Evolutionary conservation across 2,797 vertebrate species (phyloP).

Genomic region (Anisognathus igniventris): DNA sequence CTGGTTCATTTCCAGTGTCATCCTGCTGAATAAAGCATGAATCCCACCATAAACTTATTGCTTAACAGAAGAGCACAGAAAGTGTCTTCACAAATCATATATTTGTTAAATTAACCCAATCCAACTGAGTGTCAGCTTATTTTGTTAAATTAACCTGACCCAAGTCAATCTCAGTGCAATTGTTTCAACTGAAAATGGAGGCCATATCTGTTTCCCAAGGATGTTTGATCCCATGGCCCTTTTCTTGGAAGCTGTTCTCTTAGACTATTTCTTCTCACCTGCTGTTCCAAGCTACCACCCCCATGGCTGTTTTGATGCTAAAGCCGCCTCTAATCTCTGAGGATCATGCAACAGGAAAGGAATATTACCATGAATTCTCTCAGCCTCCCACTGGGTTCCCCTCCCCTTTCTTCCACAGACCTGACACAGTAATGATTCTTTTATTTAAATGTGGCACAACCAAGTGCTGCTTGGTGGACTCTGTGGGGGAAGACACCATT

Average conservation of each 20-base stretch:
- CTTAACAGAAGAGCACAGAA: background rate
- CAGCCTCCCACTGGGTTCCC: fast-evolving
- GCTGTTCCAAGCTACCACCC: background rate
- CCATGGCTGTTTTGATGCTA: background rate
- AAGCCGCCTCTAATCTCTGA: background rate
- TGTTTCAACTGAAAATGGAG: background rate
- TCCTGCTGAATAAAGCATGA: background rate
- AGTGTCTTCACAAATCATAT: background rate
- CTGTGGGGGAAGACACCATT: background rate
- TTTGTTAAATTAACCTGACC: background rate
- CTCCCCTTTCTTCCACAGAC: background rate
- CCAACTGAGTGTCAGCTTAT: background rate
- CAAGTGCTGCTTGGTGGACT: background rate
- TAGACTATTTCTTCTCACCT: background rate
- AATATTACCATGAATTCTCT: background rate
- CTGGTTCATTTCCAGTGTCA: background rate
- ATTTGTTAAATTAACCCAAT: background rate
- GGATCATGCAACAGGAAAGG: background rate
- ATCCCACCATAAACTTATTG: background rate
- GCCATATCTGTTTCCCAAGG: background rate
- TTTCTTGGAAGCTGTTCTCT: background rate
- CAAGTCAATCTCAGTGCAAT: background rate
- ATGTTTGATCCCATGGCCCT: background rate
- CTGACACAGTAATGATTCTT: background rate
- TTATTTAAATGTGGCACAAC: background rate